phyloP scores from a whole-genome alignment of 2,888 invertebrate genomes.

The Pandemis heparana region DNA sequence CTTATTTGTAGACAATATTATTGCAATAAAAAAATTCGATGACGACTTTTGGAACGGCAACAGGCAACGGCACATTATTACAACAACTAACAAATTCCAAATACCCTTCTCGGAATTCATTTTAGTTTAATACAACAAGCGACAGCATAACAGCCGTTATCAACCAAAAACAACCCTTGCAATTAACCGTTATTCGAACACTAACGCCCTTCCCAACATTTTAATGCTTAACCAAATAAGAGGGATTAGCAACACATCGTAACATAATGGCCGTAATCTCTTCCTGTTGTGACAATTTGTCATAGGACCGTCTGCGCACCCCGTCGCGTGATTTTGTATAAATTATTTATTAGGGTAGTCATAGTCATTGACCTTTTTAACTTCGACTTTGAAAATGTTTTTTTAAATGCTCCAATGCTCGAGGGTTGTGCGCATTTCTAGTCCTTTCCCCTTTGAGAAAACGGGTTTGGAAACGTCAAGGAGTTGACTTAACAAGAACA shows the following conservation, averaged over 20 bases:
- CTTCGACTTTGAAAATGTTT: slow-evolving; percentile 37
- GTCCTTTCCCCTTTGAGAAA: slow-evolving; percentile 20
- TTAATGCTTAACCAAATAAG: slow-evolving; percentile 53
- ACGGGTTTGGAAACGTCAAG: neutral
- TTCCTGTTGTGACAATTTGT: slow-evolving; percentile 69
- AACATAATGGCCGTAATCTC: slow-evolving; percentile 75
- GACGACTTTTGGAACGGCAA: too few relatives aligned
- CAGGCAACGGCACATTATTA: too few relatives aligned
- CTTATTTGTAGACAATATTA: too few relatives aligned
- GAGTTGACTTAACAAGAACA: neutral
- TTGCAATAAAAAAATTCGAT: too few relatives aligned
- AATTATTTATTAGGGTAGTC: slow-evolving; percentile 56
- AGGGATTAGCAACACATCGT: slow-evolving; percentile 71
- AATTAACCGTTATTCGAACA: slow-evolving; percentile 36
- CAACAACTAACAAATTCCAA: neutral
- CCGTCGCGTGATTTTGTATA: slow-evolving; percentile 54
- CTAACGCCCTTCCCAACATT: slow-evolving; percentile 33
- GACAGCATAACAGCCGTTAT: slow-evolving; percentile 28
- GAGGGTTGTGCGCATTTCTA: slow-evolving; percentile 12
- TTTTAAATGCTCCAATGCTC: slow-evolving; percentile 12
- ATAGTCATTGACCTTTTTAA: slow-evolving; percentile 43
- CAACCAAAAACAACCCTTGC: slow-evolving; percentile 25
- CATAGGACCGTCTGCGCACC: slow-evolving; percentile 51
- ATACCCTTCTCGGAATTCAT: neutral
- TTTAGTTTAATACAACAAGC: slow-evolving; percentile 1